Percentiles rank a stretch among this genome's conserved stretches.
Conservation (phyloP, 2,888 invertebrate species). For the Galerucella pusilla region DNA sequence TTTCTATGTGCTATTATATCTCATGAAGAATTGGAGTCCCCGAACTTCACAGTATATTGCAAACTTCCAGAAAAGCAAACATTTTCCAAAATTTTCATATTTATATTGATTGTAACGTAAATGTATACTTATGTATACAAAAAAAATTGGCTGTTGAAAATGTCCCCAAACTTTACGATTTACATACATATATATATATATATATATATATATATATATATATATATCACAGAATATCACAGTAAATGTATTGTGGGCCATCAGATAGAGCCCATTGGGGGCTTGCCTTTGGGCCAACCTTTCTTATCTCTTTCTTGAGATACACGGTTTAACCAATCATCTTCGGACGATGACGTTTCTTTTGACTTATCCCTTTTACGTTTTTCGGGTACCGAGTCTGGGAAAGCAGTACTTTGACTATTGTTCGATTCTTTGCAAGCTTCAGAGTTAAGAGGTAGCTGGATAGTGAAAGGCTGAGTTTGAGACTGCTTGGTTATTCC, state of each 20-base stretch:
- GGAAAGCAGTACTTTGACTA: constrained; percentile 1
- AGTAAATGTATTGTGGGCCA: constrained; percentile 1
- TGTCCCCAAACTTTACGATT: too few relatives aligned
- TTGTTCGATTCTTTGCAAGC: constrained; percentile 1
- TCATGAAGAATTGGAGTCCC: too few relatives aligned
- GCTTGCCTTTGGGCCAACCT: not conserved
- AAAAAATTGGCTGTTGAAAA: too few relatives aligned
- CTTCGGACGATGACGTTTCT: not conserved
- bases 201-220: too few relatives aligned
- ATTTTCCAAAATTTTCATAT: too few relatives aligned
- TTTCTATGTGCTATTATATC: too few relatives aligned
- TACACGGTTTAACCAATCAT: constrained; percentile 1
- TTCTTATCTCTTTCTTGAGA: not conserved
- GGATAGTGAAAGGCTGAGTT: not conserved
- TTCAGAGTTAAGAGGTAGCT: not conserved
- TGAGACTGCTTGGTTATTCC: constrained; percentile 1
- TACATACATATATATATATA: too few relatives aligned
- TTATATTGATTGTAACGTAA: too few relatives aligned
- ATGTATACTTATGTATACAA: too few relatives aligned
- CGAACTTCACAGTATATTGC: too few relatives aligned
- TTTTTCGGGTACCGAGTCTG: not conserved
- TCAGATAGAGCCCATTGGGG: not conserved
- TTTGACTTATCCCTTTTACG: not conserved
- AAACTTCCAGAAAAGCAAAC: too few relatives aligned
- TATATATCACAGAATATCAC: too few relatives aligned